Conservation (phyloP, 2,113 vertebrate species). For the Hemibagrus wyckioides region DNA sequence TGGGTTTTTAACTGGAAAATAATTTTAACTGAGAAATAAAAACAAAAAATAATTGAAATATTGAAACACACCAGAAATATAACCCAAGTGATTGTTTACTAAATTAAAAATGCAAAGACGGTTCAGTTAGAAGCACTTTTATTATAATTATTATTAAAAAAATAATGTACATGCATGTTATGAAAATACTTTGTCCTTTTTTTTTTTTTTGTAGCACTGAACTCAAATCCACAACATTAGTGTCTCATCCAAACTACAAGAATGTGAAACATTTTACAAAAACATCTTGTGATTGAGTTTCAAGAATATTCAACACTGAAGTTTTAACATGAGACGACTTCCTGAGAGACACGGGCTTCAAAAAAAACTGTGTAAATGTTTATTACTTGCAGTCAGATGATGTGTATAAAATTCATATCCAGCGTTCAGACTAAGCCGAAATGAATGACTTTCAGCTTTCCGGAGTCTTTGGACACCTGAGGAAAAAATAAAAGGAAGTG, state of each 20-base stretch:
- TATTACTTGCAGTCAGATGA: neutral
- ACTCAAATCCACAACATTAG: neutral
- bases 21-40: neutral
- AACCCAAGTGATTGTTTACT: neutral
- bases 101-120: neutral
- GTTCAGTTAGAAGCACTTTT: neutral
- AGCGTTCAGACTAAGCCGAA: constrained; percentile 81
- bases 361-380: neutral
- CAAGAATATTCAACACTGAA: neutral
- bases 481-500: constrained; percentile 49
- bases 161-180: neutral
- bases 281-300: neutral
- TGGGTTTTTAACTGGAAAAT: neutral
- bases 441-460: constrained; percentile 79
- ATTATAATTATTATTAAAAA: constrained; percentile 26
- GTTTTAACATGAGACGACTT: neutral
- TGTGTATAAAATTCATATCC: neutral
- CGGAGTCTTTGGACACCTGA: constrained; percentile 66
- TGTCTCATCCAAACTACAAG: constrained; percentile 37
- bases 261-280: neutral
- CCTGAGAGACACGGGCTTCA: neutral
- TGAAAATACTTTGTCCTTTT: neutral
- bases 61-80: neutral
- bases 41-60: neutral
- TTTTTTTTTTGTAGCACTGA: neutral